Percentiles rank a stretch among this genome's conserved stretches.
Evolutionary conservation across 1,140 invertebrate genomes (phyloP).

Genomic region (Leptinotarsa lineolata): DNA sequence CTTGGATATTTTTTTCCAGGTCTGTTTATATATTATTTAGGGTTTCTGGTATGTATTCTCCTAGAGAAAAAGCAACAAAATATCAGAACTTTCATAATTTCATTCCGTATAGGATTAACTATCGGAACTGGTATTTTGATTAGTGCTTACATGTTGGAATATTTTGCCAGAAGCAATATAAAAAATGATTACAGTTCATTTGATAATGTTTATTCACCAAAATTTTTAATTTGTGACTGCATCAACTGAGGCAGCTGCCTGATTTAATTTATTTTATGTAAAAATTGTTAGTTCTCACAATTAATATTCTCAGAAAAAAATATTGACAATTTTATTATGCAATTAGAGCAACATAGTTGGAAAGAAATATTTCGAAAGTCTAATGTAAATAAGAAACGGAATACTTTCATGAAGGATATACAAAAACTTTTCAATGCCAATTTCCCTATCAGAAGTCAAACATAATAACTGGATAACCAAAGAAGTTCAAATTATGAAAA

Average conservation of each 20-base stretch:
- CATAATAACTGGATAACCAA: no score
- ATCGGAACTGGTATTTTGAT: slow-evolving; percentile 76
- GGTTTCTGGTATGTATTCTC: slow-evolving; percentile 64
- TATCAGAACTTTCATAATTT: slow-evolving; percentile 70
- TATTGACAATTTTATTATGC: no score
- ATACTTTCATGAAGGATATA: no score
- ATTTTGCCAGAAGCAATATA: slow-evolving; percentile 82
- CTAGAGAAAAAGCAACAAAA: slow-evolving; percentile 59
- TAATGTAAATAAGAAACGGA: no score
- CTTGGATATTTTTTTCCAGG: slow-evolving; percentile 88
- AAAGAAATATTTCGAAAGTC: no score
- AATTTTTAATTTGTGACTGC: slow-evolving; percentile 51
- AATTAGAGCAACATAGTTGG: no score
- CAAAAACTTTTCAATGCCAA: no score
- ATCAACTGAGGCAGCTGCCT: slow-evolving; percentile 13
- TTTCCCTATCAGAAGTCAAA: no score
- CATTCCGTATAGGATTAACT: slow-evolving; percentile 80
- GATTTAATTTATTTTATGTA: no score
- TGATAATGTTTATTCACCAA: slow-evolving; percentile 60
- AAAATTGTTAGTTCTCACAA: no score
- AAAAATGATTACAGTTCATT: slow-evolving; percentile 49
- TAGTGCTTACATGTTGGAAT: slow-evolving; percentile 83
- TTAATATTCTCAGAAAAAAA: no score
- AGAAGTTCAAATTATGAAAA: no score
- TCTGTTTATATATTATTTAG: slow-evolving; percentile 72